A percentile compares a stretch with the other conserved stretches of the same genome.
Conservation (phyloP, 2,113 vertebrate species). For the Lonchura striata region DNA sequence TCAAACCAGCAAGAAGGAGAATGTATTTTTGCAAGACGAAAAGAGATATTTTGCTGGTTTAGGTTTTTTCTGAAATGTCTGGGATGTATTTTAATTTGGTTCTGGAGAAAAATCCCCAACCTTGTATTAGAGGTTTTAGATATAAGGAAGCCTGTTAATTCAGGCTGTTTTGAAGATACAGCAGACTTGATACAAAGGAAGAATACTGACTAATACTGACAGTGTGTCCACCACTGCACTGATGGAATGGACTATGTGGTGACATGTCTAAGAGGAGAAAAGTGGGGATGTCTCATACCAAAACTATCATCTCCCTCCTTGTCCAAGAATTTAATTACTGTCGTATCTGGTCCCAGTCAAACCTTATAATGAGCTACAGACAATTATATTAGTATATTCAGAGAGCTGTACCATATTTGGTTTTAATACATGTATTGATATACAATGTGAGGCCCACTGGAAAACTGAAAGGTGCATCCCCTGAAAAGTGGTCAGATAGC, state of each 20-base stretch:
- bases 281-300: background rate
- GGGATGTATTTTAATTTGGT: background rate
- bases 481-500: background rate
- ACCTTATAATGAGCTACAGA: background rate
- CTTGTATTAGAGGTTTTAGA: background rate
- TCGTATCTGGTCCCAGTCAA: background rate
- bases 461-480: background rate
- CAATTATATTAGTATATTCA: background rate
- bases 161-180: background rate
- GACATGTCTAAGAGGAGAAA: background rate
- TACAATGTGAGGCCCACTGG: background rate
- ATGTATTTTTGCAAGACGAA: background rate
- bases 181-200: background rate
- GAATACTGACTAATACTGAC: background rate
- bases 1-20: background rate
- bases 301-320: background rate
- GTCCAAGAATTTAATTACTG: background rate
- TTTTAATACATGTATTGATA: background rate
- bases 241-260: fast-evolving
- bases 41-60: background rate
- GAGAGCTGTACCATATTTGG: background rate
- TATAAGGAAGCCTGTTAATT: background rate
- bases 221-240: background rate
- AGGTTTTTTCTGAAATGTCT: background rate
- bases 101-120: background rate